Evolutionary conservation across 2,888 invertebrate genomes (phyloP), one percentile per base, ranked within the genome.

Genomic region (Masnerella sp.): DNA sequence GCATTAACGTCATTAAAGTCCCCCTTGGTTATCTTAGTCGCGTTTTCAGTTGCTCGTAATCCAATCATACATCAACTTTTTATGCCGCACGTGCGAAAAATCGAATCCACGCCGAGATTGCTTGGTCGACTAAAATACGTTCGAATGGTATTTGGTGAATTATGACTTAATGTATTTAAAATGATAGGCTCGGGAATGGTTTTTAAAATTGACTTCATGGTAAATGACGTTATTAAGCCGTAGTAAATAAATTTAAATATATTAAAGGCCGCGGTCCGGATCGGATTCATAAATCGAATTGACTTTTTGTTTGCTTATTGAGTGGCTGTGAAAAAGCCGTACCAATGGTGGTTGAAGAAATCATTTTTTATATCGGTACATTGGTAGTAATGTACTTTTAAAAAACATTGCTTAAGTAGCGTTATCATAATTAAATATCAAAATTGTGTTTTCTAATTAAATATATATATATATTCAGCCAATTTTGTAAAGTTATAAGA

Each of bases 1-100:
- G 65, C 70, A 74, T 70, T 70, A 65, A 61, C 45, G 67, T 74
- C 70, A 70, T 74, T 70, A 70, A 65, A 59, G 61, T 45, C 11
- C 51, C 28, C 8, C 40, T 30, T 22, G 18, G 49, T 70, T 64
- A 51, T 58, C 49, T 62, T 62, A 32, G 22, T 47, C 5, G 56
- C 40, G 52, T 54, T 58, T 54, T 45, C 54, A 61, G 69, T 49
- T 65, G 56, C 56, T 54, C 22, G 38, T 58, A 67, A 61, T 68
- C 68, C 64, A 64, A 52, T 54, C 45, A 54, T 54, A 45, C 68
- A 67, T 64, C 54, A 72, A 69, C 62, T 72, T 69, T 59, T 72
- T 75, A 64, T 59, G 15, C 40, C 36, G 32, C 40, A 32, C 54
- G 42, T 30, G 42, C 61, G 68, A 62, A 58, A 68, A 68, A 49